Evolutionary conservation across 2,113 vertebrate species (phyloP).

Genomic region (Rafetus swinhoei): DNA sequence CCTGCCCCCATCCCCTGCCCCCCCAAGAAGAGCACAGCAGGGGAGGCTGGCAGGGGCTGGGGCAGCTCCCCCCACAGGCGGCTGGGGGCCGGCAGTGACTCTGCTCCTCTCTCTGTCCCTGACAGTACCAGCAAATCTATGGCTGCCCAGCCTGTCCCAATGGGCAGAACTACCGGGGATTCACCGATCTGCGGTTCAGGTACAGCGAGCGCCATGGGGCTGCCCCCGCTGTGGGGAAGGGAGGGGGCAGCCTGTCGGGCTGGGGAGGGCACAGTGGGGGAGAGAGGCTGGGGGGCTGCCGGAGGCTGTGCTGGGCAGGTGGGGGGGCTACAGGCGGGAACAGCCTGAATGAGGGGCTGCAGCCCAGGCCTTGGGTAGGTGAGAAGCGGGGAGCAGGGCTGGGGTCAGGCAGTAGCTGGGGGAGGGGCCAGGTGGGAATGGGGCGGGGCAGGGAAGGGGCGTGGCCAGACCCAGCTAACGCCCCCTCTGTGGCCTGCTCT

Average conservation of each 20-base stretch:
- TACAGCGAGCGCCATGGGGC: constrained; percentile 22
- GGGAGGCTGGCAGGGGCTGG: neutral
- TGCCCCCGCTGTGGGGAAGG: neutral
- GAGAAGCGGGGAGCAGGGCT: too few relatives aligned
- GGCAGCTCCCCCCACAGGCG: neutral
- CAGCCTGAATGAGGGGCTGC: too few relatives aligned
- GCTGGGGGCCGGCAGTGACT: neutral
- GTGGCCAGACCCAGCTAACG: fast-evolving
- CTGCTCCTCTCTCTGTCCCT: neutral
- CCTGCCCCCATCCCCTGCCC: too few relatives aligned
- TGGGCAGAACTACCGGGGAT: constrained; percentile 38
- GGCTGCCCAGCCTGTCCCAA: neutral
- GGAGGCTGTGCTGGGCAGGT: neutral
- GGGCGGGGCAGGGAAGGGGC: too few relatives aligned
- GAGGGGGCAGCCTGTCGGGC: neutral
- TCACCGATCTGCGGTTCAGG: constrained; percentile 66
- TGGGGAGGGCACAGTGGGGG: neutral
- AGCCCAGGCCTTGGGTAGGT: too few relatives aligned
- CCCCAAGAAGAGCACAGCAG: too few relatives aligned
- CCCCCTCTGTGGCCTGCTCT: neutral
- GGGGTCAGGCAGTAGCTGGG: too few relatives aligned
- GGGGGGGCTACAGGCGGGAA: too few relatives aligned
- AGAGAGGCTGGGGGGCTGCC: neutral
- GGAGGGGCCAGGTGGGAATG: neutral
- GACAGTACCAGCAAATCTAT: constrained; percentile 46